These are phyloP conservation scores for Anguilla japonica DNA, from an alignment of 2,113 vertebrate species.

Conservation along the genomic window DNA sequence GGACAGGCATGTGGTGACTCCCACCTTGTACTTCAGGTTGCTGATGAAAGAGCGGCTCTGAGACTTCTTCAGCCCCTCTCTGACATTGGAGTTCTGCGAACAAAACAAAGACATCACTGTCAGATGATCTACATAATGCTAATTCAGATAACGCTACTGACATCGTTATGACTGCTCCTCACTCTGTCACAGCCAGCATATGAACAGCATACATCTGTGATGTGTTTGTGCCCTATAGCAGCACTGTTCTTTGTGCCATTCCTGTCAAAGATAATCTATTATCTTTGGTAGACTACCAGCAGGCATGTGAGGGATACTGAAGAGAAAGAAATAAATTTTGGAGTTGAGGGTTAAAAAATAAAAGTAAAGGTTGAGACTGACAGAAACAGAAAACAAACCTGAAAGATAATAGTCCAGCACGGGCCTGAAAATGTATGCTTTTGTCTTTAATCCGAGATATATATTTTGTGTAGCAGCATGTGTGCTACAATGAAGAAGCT, in stretches of 20 bases:
- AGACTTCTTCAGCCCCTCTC: slow-evolving; percentile 86
- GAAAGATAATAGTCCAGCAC: neutral
- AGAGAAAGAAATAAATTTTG: neutral
- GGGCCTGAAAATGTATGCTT: neutral
- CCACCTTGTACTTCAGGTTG: slow-evolving; percentile 91
- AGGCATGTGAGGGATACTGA: neutral
- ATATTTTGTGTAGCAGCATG: neutral
- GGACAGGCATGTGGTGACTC: slow-evolving; percentile 33
- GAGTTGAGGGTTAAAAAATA: neutral
- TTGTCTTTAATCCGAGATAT: neutral
- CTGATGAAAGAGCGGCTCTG: slow-evolving; percentile 87
- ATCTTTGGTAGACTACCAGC: neutral
- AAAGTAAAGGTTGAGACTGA: neutral
- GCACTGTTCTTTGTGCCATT: neutral
- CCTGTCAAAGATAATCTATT: neutral
- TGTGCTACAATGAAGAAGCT: neutral
- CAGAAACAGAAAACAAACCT: neutral
- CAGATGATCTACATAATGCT: neutral
- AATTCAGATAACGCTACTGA: neutral
- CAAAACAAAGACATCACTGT: slow-evolving; percentile 21
- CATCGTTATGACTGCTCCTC: neutral
- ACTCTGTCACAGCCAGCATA: neutral
- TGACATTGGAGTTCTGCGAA: slow-evolving; percentile 76
- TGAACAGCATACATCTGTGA: neutral
- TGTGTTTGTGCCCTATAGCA: neutral